Percentiles rank a stretch among this genome's conserved stretches.
Evolutionary conservation across 30 jellyfish, hydroid and myxozoan genomes (phyloP).

Genomic region (Turritopsis dohrnii): DNA sequence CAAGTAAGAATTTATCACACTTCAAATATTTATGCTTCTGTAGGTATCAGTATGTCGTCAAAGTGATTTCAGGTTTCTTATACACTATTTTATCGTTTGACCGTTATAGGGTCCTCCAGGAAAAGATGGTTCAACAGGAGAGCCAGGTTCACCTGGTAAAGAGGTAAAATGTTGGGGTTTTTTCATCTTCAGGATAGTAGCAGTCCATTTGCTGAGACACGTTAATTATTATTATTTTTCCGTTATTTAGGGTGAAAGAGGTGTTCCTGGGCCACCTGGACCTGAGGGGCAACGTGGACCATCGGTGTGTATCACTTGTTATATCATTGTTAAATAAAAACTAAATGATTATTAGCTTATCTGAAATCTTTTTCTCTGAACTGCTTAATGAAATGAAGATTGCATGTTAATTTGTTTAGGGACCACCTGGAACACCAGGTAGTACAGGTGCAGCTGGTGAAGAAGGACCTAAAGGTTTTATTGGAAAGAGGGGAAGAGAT

Average conservation of each 20-base stretch:
- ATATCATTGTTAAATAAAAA: background rate
- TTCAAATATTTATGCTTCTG: too few relatives aligned
- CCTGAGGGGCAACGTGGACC: slow-evolving; percentile 64
- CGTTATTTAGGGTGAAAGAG: slow-evolving; percentile 17
- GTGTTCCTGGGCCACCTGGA: slow-evolving; percentile 34
- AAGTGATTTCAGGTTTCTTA: too few relatives aligned
- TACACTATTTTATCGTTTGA: background rate
- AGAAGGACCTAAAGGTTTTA: slow-evolving; percentile 75
- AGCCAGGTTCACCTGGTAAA: slow-evolving; percentile 24
- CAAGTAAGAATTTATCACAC: slow-evolving; percentile 27
- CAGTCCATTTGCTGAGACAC: too few relatives aligned
- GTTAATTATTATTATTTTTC: background rate
- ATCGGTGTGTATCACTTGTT: slow-evolving; percentile 26
- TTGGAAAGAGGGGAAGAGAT: slow-evolving; percentile 60
- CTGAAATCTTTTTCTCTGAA: background rate
- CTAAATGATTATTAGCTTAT: background rate
- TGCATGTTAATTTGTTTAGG: background rate
- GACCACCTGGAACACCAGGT: slow-evolving; percentile 62
- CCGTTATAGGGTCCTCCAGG: slow-evolving; percentile 19
- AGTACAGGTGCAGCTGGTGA: slow-evolving; percentile 58
- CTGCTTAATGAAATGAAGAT: background rate
- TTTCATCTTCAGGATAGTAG: background rate
- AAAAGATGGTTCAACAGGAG: slow-evolving; percentile 20
- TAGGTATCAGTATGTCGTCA: too few relatives aligned
- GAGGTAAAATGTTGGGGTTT: background rate